Evolutionary conservation across 2,888 invertebrate species (phyloP), one percentile per base, ranked within the genome.

Genomic region (Caenorhabditis macrosperma): DNA sequence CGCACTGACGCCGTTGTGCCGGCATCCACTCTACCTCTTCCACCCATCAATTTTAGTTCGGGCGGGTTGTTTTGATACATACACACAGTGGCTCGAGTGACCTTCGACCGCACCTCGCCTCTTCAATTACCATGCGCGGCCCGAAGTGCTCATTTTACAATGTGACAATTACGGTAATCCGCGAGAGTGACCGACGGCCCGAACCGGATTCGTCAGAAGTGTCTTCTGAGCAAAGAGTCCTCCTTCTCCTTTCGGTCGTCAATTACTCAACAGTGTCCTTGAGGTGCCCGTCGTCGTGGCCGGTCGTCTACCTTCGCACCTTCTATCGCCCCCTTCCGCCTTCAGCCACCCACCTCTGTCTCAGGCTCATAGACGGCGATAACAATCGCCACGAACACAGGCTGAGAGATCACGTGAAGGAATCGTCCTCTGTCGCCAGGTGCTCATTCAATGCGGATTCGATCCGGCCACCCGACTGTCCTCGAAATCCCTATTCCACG

Each of bases 41-140:
- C 57, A 72, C 63, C 72, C 72, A 72, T 64, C 72, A 72, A 72
- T 72, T 71, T 72, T 64, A 64, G 72, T 72, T 72, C 72, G 48
- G 71, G 52, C 64, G 64, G 61, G 72, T 72, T 72, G 72, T 72
- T 72, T 72, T 72, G 72, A 72, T 72, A 64, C 61, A 60, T 35
- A 35, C 24, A 15, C 24, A 44, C 61, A 61, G 54, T 63, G 72
- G 38, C 72, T 72, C 72, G 57, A 64, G 64, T 64, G 64, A 72
- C 72, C 72, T 68, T 60, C 69, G 15, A 26, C 52, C 35, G 22
- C n/a, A 22, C 48, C 38, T 46, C 57, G 26, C 71, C 71, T 64
- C 72, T 72, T 72, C 72, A 72, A 72, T 72, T 72, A 72, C 63
- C 50, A 72, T 72, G 55, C 72, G 57, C 54, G 30, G 60, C 60